Evolutionary conservation across 2,113 vertebrate genomes (phyloP).

Genomic region (Cyprinus carpio): DNA sequence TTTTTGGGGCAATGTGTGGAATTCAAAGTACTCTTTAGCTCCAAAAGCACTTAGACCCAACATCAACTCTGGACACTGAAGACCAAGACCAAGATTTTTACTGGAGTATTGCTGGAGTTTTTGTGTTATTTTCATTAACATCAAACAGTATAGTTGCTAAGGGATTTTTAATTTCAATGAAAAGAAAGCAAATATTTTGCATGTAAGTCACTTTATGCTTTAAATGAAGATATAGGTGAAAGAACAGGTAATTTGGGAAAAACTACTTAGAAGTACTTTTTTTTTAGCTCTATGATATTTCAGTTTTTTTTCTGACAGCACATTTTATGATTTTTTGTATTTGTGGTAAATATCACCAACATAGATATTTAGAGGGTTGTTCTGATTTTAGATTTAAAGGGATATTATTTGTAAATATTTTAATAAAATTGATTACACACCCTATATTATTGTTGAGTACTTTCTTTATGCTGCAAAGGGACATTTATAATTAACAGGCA

Average conservation of each 20-base stretch:
- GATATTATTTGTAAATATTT: slow-evolving; percentile 37
- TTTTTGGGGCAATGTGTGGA: not conserved
- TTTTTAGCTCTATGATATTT: not conserved
- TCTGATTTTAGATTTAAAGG: not conserved
- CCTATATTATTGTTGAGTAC: not conserved
- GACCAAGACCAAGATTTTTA: no score
- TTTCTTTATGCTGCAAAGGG: not conserved
- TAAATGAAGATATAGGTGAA: slow-evolving; percentile 12
- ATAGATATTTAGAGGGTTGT: not conserved
- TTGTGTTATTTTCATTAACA: slow-evolving; percentile 2
- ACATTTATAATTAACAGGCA: not conserved
- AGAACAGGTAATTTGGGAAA: not conserved
- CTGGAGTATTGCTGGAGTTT: slow-evolving; percentile 15
- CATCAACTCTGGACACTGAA: not conserved
- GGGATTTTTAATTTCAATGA: not conserved
- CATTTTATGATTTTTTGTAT: not conserved
- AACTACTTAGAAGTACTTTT: not conserved
- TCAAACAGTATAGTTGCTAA: not conserved
- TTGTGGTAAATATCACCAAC: not conserved
- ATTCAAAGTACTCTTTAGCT: not conserved
- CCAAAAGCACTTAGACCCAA: slow-evolving; percentile 1
- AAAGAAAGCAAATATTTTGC: not conserved
- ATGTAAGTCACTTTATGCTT: slow-evolving; percentile 3
- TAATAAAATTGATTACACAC: slow-evolving; percentile 15
- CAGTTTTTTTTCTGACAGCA: not conserved